phyloP scores from a whole-genome alignment of 2,113 vertebrate species.

The Brevimyrus niger region DNA sequence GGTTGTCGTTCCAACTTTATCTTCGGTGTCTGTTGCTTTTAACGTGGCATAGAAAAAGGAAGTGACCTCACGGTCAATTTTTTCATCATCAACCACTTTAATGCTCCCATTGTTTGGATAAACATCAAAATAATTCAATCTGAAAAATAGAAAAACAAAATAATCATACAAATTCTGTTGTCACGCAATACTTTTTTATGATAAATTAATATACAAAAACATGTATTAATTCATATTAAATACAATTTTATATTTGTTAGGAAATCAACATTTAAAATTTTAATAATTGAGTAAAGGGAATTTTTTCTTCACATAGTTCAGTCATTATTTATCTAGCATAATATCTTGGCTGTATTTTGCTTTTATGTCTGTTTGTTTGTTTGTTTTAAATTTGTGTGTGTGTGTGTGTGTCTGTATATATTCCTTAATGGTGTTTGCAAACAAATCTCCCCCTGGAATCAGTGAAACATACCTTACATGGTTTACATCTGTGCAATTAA shows the following conservation, averaged over 20 bases:
- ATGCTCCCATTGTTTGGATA: constrained; percentile 46
- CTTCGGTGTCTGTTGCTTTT: constrained; percentile 65
- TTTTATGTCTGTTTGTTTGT: neutral
- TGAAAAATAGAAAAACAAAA: constrained; percentile 36
- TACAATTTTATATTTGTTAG: neutral
- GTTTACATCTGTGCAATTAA: neutral
- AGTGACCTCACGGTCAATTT: constrained; percentile 72
- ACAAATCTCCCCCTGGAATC: neutral
- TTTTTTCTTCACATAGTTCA: neutral
- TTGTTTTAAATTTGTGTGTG: no score
- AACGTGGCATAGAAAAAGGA: constrained; percentile 68
- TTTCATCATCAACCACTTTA: constrained; percentile 49
- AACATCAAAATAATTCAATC: constrained; percentile 62
- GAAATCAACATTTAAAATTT: neutral
- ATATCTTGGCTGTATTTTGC: neutral
- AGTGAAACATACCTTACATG: neutral
- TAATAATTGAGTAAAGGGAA: neutral
- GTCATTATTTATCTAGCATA: neutral
- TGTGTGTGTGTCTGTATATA: neutral
- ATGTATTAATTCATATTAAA: neutral
- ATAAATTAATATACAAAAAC: neutral
- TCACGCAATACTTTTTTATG: neutral
- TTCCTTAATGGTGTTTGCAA: neutral
- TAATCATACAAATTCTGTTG: neutral
- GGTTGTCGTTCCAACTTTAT: constrained; percentile 50